Base-by-base conservation (phyloP, 2,797 vertebrate species). In the Tokudaia tokunoshimensis region DNA sequence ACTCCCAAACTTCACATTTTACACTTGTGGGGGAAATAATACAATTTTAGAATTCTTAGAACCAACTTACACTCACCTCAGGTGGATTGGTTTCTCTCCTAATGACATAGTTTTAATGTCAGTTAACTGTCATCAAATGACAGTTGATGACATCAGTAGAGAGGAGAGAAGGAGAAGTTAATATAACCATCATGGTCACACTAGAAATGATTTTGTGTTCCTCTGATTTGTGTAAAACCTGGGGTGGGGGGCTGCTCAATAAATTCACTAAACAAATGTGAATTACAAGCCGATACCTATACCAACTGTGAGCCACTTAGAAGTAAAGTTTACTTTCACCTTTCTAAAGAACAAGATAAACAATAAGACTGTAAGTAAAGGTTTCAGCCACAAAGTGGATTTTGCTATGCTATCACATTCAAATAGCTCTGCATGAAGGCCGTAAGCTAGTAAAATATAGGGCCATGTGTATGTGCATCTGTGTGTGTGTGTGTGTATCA, bases 111-210 rank as follows among this genome's bases (percentile, higher is more conserved):
- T 59, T 97, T 97, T 67, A 55, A 90, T 92, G 81, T 85, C 91
- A 41, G 41, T 41, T 41, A 41, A 41, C 41, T 41, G 41, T 41
- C 41, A 41, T 41, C 41, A 92, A 92, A 79, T 92, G 81, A 91
- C 50, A 76, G 70, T 55, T 81, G 41, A 92, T 93, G 93, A 96
- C n/a, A 44, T 92, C 72, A 96, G 20, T 50, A 91, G 41, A 63
- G 93, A 91, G 24, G 20, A 70, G 4, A 93, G 24, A 96, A 97
- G 57, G 13, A 75, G 92, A 97, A 97, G 81, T 86, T 82, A 79
- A 74, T 6, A 76, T 95, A 52, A 95, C 80, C 26, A 97, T 34
- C 0, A 2, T 83, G 90, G 63, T 93, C 52, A 89, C 87, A 70
- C 63, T 22, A 86, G 57, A 83, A 89, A 59, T 44, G 11, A 0